Evolutionary conservation across 1,140 invertebrate genomes (phyloP), one percentile per base, ranked within the genome.

Genomic region (Pseudomyrmex concolor): DNA sequence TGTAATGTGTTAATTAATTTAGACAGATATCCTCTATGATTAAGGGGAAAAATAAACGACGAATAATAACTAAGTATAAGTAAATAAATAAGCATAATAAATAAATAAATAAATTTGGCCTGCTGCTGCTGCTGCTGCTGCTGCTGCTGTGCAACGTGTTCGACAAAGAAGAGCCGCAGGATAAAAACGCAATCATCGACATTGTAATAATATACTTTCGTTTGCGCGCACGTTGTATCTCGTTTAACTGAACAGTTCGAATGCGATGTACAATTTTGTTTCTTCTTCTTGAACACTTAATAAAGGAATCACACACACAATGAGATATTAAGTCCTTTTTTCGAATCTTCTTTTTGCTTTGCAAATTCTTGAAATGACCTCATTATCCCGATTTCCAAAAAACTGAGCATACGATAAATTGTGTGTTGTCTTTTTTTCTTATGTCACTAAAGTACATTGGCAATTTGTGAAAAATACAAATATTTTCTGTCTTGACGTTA

Each of bases 1-100:
- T 70, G 48, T 54, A 68, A 73, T 50, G 60, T 50, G 10, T 86
- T 87, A 60, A 71, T 86, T 87, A 60, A 71, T 67, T 70, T 80
- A 71, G 15, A 34, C 19, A 43, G 34, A 34, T 67, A 43, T 22
- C 12, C 17, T 62, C 51, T 34, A 10, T 17, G 2, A 59, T 17
- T 50, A 15, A 78, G 1, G n/a, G 34, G 19, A 71, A 34, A 34
- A 34, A 34, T 34, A 34, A 34, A 34, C 34, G 34, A 34, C 34
- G 34, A 34, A 34, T 34, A 34, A 34, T 34, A 34, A 78, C n/a
- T 45, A 70, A 13, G 4, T 10, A 71, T 3, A 13, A 55, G 45
- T 68, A 55, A 71, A 45, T 63, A 77, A 66, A 9, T 62, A 73
- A 73, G 34, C 34, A 34, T 34, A 34, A 34, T 34, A 34, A 34